Evolutionary conservation across 2,113 vertebrate species (phyloP), one percentile per base, ranked within the genome.

Genomic region (Neotragus pygmaeus): DNA sequence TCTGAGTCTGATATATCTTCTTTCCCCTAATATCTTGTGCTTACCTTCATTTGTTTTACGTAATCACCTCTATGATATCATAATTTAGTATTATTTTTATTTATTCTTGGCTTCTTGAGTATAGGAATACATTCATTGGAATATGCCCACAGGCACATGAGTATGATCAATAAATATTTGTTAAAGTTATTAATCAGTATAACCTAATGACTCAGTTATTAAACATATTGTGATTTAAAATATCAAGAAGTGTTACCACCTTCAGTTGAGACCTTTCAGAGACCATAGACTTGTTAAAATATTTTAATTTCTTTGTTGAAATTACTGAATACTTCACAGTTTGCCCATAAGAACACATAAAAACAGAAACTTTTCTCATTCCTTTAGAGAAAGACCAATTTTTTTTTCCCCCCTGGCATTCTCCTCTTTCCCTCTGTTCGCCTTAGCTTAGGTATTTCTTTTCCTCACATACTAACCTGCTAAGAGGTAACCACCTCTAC

Each of bases 81-180:
- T 78, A 78, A 70, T 73, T 73, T 90, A 77, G 4, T 33, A 57
- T 64, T 33, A 57, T 64, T 55, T 91, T 92, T 75, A 64, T 73
- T 83, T 96, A 80, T 83, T 89, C 53, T 91, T 94, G 33, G 27
- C 55, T 94, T 95, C 66, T 88, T 58, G 8, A 90, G 17, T 77
- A 1, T 60, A 94, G 49, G 53, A 96, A 64, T 10, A 17, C 85
- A 51, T 36, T 84, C 15, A 15, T 30, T 94, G 55, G 28, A 92
- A 73, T 82, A 75, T 66, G 60, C 39, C 53, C 10, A 90, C 33
- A 81, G 45, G 27, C 33, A 92, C 28, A 64, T 82, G 53, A 81
- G 77, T 3, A 39, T 88, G 43, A 70, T 89, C n/a, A 47, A 1
- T 81, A 85, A 62, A 84, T 95, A 88, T 75, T 90, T 94, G 58